Percentiles rank a stretch among this genome's conserved stretches.
Evolutionary conservation across 1,140 invertebrate genomes (phyloP).

Genomic region (Megalonaias nervosa): DNA sequence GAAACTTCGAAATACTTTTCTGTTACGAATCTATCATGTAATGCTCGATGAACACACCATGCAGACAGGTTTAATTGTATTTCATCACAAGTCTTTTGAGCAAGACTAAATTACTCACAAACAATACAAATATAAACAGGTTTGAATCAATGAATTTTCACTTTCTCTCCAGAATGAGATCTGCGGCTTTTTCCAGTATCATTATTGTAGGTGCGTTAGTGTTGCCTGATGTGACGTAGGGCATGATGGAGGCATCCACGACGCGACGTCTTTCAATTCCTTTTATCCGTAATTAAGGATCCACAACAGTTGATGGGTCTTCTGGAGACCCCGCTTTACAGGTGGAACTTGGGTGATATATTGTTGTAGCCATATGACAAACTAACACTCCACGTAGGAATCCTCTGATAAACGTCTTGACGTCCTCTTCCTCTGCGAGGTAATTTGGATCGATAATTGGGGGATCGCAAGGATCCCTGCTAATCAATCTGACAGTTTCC

Average conservation of each 20-base stretch:
- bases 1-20: no score
- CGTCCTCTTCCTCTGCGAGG: conserved; percentile 47
- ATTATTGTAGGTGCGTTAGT: conserved; percentile 87
- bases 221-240: conserved; percentile 75
- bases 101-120: no score
- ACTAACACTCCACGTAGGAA: conserved; percentile 61
- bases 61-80: no score
- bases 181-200: conserved; percentile 89
- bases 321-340: conserved; percentile 92
- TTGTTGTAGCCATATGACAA: conserved; percentile 72
- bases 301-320: conserved; percentile 88
- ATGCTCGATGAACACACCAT: no score
- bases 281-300: conserved; percentile 77
- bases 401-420: conserved; percentile 59
- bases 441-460: conserved; percentile 85
- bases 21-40: no score
- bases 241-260: conserved; percentile 54
- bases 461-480: conserved; percentile 82
- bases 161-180: conserved; percentile 75
- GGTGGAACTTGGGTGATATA: conserved; percentile 90
- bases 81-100: no score
- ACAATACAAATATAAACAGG: no score
- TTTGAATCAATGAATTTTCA: no score
- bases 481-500: conserved; percentile 59
- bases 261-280: conserved; percentile 35